Evolutionary conservation across 2,113 vertebrate genomes (phyloP).

Genomic region (Dunckerocampus dactyliophorus): DNA sequence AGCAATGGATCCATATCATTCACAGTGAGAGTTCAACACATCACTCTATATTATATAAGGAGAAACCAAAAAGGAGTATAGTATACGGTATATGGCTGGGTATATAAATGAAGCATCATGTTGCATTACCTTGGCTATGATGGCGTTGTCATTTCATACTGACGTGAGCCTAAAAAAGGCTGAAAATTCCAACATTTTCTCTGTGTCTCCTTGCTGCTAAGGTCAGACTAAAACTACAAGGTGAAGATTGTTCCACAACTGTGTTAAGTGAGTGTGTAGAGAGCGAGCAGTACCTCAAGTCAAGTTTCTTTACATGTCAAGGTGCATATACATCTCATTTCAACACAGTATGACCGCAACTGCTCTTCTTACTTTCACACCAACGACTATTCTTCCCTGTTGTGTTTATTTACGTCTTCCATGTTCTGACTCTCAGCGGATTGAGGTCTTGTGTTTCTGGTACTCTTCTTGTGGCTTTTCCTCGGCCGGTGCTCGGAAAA

Average conservation of each 20-base stretch:
- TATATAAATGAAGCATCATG: conserved; percentile 47
- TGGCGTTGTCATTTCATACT: conserved; percentile 21
- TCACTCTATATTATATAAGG: conserved; percentile 8
- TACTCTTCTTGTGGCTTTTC: conserved; percentile 9
- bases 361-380: conserved; percentile 26
- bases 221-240: conserved; percentile 16
- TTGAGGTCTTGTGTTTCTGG: conserved; percentile 12
- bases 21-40: conserved; percentile 62
- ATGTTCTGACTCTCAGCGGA: conserved; percentile 21
- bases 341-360: conserved; percentile 38
- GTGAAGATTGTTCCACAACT: background rate
- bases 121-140: conserved; percentile 26
- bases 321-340: conserved; percentile 60
- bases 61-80: background rate
- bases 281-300: conserved; percentile 66
- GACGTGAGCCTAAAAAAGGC: conserved; percentile 14
- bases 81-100: conserved; percentile 20
- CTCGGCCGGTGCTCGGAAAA: conserved; percentile 66
- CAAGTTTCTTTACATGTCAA: conserved; percentile 60
- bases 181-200: conserved; percentile 3
- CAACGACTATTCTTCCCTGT: conserved; percentile 54
- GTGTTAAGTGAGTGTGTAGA: conserved; percentile 46
- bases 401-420: conserved; percentile 40
- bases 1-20: conserved; percentile 63
- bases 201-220: background rate